Conservation (phyloP, 1,140 invertebrate species). For the Leptopilina boulardi region DNA sequence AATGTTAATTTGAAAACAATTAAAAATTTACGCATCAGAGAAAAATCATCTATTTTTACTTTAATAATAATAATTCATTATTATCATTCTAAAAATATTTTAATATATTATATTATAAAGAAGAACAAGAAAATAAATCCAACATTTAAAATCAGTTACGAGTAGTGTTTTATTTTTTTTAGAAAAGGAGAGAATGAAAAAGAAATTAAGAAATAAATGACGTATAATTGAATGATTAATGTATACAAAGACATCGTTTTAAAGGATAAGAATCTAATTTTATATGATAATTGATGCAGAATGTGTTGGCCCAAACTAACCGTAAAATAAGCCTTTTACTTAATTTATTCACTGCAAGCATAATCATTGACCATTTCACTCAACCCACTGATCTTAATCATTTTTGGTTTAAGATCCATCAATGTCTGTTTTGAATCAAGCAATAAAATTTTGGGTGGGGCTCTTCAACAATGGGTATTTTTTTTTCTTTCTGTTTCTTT, state of each 20-base stretch:
- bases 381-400: constrained; percentile 10
- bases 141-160: too few relatives aligned
- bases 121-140: too few relatives aligned
- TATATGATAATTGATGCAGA: neutral
- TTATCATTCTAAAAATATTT: too few relatives aligned
- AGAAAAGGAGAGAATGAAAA: neutral
- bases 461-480: neutral
- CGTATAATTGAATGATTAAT: neutral
- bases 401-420: constrained; percentile 8
- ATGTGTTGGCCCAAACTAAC: neutral
- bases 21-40: too few relatives aligned
- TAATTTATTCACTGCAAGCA: neutral
- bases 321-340: constrained; percentile 4
- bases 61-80: too few relatives aligned
- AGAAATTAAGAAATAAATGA: neutral
- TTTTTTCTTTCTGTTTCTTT: neutral
- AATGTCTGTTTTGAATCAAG: neutral
- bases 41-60: too few relatives aligned
- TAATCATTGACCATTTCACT: constrained; percentile 10
- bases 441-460: neutral
- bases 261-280: neutral
- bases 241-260: constrained; percentile 2
- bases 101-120: too few relatives aligned
- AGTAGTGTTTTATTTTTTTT: neutral
- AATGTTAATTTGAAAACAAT: too few relatives aligned